Base-by-base conservation (phyloP, 2,888 invertebrate genomes). In the Drosophila yooni region DNA sequence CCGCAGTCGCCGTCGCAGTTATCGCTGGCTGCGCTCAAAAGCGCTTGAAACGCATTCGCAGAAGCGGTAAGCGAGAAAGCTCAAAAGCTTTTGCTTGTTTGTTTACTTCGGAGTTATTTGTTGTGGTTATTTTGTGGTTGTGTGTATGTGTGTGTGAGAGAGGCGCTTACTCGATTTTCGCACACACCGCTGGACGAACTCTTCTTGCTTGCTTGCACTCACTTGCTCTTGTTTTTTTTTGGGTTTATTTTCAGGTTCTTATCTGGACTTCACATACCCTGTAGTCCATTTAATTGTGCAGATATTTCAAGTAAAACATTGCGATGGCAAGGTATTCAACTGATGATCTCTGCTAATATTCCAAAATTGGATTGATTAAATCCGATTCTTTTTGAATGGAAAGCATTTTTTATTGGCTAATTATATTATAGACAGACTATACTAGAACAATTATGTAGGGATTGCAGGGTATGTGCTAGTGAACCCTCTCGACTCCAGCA, bases 151-250 rank as follows among this genome's bases (percentile, higher is more conserved):
- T 34, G 40, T 71, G 34, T 66, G 46, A 61, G 65, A 18, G 50
- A 50, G 46, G 48, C 57, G 46, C 46, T 8, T 15, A 25, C 46
- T 52, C 82, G 83, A 79, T 83, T 87, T 83, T 86, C 81, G 83
- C 83, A 84, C 83, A 74, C 87, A 83, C 48, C 76, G 70, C 72
- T 73, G 79, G 70, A 73, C 67, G 72, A 72, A 74, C 74, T 70
- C 68, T 79, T 79, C 70, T 69, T 52, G 46, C 50, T 36, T 36
- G 21, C 48, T 27, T 34, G 40, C 52, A 31, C 48, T 21, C 15
- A 48, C 46, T 58, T 11, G 48, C 38, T 70, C 29, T 62, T 50
- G 46, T 69, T 51, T 66, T 67, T 67, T 60, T 61, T 33, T 10
- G 33, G 33, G 3, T 10, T 33, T 34, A 40, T 76, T 66, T 57